phyloP scores from a whole-genome alignment of 2,888 invertebrate genomes.

The Dorcus hopei region DNA sequence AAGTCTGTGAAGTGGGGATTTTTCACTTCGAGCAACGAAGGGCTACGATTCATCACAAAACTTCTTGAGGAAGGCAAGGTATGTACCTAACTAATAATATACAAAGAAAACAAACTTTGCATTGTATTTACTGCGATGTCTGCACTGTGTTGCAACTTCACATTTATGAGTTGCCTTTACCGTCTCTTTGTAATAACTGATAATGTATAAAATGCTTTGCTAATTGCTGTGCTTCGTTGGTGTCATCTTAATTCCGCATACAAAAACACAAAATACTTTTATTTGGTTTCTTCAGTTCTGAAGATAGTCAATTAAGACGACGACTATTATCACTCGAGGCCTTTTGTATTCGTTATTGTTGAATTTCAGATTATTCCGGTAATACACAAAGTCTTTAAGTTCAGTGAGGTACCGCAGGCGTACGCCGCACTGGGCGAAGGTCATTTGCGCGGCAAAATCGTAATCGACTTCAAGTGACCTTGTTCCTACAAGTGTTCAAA shows the following conservation, averaged over 20 bases:
- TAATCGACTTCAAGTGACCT: slow-evolving; percentile 50
- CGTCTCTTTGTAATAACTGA: too few relatives aligned
- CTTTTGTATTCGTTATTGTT: background rate
- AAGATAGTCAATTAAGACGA: too few relatives aligned
- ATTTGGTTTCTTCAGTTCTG: too few relatives aligned
- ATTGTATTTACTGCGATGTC: slow-evolving; percentile 1
- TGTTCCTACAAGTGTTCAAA: too few relatives aligned
- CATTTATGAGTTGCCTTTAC: too few relatives aligned
- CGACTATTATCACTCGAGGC: too few relatives aligned
- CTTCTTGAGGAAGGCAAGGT: slow-evolving; percentile 63
- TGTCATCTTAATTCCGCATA: too few relatives aligned
- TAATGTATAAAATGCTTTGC: too few relatives aligned
- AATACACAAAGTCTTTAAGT: slow-evolving; percentile 69
- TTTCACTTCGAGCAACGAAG: slow-evolving; percentile 68
- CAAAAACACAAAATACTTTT: too few relatives aligned
- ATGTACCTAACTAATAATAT: background rate
- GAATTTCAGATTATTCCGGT: slow-evolving; percentile 63
- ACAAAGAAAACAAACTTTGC: slow-evolving; percentile 11
- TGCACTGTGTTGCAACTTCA: too few relatives aligned
- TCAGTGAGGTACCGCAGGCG: slow-evolving; percentile 68
- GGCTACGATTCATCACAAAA: slow-evolving; percentile 65
- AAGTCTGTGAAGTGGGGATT: slow-evolving; percentile 73
- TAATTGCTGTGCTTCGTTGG: too few relatives aligned
- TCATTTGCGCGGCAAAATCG: slow-evolving; percentile 76
- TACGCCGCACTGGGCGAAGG: slow-evolving; percentile 62